These are phyloP conservation scores for Brachionus angularis DNA, from an alignment of 1,140 invertebrate genomes.

Conservation along the genomic window DNA sequence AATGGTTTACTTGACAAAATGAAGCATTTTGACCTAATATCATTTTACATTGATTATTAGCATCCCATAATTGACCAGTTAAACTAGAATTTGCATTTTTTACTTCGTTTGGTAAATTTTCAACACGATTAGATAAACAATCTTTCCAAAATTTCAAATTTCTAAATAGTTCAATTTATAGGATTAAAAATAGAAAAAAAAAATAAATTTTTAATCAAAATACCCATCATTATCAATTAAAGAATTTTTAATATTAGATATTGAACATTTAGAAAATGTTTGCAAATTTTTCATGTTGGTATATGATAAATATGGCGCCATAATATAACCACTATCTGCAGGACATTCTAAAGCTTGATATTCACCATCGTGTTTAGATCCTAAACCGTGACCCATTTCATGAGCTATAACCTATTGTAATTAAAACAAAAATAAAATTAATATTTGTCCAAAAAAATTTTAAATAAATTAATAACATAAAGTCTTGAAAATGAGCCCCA, in stretches of 20 bases:
- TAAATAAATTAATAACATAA: constrained; percentile 17
- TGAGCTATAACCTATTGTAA: constrained; percentile 6
- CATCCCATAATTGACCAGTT: constrained; percentile 2
- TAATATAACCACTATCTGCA: neutral
- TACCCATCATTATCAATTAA: neutral
- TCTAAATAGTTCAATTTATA: neutral
- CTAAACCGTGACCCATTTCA: constrained; percentile 42
- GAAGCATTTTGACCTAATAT: neutral
- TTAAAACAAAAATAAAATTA: neutral
- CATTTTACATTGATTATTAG: constrained; percentile 36
- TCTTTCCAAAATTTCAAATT: neutral
- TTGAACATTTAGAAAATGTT: constrained; percentile 25
- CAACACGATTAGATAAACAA: neutral
- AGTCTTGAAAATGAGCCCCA: constrained; percentile 11
- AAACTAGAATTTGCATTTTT: neutral
- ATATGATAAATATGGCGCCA: constrained; percentile 11
- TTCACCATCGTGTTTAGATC: constrained; percentile 37
- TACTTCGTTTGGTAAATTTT: neutral
- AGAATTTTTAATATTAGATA: neutral
- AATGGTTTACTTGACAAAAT: constrained; percentile 21
- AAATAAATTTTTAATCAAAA: too few species aligned
- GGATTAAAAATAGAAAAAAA: neutral
- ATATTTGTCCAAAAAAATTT: neutral
- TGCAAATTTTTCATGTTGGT: constrained; percentile 33
- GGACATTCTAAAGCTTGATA: neutral